A percentile compares a stretch with the other conserved stretches of the same genome.
These are phyloP conservation scores for Dipodomys merriami DNA, from an alignment of 2,113 vertebrate genomes.

Conservation along the genomic window DNA sequence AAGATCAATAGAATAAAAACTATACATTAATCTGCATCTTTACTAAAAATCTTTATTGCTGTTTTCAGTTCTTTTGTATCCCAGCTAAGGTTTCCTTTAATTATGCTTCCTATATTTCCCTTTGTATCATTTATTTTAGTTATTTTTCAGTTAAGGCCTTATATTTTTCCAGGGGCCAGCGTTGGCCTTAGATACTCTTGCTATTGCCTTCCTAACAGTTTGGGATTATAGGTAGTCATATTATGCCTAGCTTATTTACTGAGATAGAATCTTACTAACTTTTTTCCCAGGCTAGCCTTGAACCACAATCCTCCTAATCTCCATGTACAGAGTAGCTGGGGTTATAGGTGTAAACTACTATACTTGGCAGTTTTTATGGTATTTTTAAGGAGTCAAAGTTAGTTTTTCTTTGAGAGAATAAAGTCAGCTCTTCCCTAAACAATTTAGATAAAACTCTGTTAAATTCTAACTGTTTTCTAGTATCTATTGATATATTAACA, in stretches of 20 bases:
- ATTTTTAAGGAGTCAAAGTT: background rate
- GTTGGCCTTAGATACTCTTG: no score
- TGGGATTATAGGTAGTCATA: no score
- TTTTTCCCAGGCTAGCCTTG: background rate
- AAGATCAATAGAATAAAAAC: background rate
- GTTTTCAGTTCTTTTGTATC: background rate
- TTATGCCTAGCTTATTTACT: no score
- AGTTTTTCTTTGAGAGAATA: conserved; percentile 11
- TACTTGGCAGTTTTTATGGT: background rate
- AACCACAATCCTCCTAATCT: background rate
- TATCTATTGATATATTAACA: background rate
- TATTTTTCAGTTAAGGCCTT: no score
- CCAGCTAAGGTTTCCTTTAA: background rate
- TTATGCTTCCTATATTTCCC: background rate
- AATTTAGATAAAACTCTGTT: background rate
- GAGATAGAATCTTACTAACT: no score
- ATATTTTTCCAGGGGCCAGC: no score
- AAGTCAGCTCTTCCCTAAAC: conserved; percentile 2
- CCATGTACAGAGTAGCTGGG: no score
- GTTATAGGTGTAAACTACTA: no score
- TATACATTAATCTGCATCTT: background rate
- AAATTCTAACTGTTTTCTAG: conserved; percentile 24
- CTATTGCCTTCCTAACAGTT: no score
- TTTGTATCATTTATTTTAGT: no score
- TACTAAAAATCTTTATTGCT: background rate